These are phyloP conservation scores for Osmoderma eremita DNA, from an alignment of 2,888 invertebrate species.

Conservation along the genomic window DNA sequence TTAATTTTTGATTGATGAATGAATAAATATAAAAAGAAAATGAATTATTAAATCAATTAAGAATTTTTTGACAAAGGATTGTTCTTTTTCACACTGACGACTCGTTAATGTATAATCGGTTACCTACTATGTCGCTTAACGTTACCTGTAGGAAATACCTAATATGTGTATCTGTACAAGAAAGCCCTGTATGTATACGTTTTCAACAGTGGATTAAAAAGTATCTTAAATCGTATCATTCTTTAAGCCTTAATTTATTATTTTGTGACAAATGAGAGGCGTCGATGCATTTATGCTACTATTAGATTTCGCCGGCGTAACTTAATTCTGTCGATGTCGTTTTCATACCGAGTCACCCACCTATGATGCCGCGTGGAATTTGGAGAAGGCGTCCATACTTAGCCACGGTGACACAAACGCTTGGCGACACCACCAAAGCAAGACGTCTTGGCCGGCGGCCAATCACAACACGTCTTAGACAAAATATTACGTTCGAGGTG, in stretches of 20 bases:
- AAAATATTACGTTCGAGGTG: conserved; percentile 54
- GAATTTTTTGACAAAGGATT: too few species aligned
- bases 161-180: too few species aligned
- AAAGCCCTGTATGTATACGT: too few species aligned
- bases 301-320: conserved; percentile 8
- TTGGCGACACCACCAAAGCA: conserved; percentile 53
- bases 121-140: too few species aligned
- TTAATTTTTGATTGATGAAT: too few species aligned
- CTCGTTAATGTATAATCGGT: too few species aligned
- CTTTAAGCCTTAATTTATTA: neutral
- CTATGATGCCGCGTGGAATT: conserved; percentile 40
- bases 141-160: too few species aligned
- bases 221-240: neutral
- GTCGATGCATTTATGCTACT: conserved; percentile 6
- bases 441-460: conserved; percentile 54
- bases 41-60: too few species aligned
- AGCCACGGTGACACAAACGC: conserved; percentile 52
- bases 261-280: conserved; percentile 8
- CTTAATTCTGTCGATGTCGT: conserved; percentile 9
- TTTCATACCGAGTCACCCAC: conserved; percentile 31
- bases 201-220: too few species aligned
- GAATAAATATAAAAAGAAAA: too few species aligned
- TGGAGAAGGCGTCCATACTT: conserved; percentile 53
- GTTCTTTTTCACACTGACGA: too few species aligned
- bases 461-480: conserved; percentile 58